These are phyloP conservation scores for Eupithecia pulchellata DNA, from an alignment of 2,888 invertebrate genomes.

Conservation along the genomic window DNA sequence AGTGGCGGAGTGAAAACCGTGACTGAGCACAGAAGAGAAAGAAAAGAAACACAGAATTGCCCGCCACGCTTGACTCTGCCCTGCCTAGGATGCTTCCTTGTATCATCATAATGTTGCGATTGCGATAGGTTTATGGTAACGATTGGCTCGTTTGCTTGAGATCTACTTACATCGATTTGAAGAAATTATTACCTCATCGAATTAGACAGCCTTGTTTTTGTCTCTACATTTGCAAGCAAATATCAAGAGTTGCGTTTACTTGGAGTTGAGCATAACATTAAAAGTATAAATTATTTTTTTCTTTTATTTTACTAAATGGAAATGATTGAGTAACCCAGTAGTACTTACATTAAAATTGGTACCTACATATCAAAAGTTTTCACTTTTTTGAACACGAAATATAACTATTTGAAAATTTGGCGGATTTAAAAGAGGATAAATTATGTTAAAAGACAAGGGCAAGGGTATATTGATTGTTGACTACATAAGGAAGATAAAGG, in stretches of 20 bases:
- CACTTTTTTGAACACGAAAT: not conserved
- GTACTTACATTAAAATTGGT: not conserved
- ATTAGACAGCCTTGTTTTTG: not conserved
- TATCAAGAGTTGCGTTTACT: not conserved
- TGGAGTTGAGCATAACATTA: not conserved
- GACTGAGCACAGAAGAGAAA: too few species aligned
- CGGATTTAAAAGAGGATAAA: not conserved
- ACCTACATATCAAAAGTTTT: not conserved
- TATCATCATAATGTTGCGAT: not conserved
- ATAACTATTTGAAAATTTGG: not conserved
- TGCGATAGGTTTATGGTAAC: conserved; percentile 13
- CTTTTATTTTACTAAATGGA: too few species aligned
- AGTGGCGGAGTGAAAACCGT: conserved; percentile 43
- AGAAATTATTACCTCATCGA: conserved; percentile 12
- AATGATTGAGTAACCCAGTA: too few species aligned
- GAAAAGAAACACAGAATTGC: not conserved
- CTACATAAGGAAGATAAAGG: not conserved
- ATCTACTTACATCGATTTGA: conserved; percentile 5
- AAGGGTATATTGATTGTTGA: not conserved
- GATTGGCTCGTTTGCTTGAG: not conserved
- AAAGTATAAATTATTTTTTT: too few species aligned
- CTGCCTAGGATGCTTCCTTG: not conserved
- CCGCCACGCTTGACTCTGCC: not conserved
- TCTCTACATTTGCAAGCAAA: not conserved
- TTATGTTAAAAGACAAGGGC: not conserved